phyloP scores from a whole-genome alignment of 92 coral and sea anemone genomes.

The Epizoanthus rinbou region DNA sequence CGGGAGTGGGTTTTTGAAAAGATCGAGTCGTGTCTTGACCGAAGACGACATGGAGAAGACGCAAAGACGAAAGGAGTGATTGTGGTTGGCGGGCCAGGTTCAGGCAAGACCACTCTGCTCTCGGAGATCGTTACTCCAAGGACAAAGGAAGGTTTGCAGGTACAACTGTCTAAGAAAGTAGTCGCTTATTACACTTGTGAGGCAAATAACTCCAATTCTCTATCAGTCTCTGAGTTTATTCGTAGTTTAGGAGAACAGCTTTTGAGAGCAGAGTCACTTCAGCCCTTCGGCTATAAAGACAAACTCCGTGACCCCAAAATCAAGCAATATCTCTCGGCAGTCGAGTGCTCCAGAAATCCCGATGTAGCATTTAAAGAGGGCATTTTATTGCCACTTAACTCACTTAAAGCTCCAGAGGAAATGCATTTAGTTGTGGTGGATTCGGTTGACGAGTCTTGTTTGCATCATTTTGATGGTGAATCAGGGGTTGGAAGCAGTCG shows the following conservation, averaged over 20 bases:
- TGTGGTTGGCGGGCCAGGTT: constrained; percentile 93
- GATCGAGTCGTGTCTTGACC: constrained; percentile 78
- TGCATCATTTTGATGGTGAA: constrained; percentile 81
- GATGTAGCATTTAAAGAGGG: constrained; percentile 94
- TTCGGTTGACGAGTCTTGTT: constrained; percentile 91
- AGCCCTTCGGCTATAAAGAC: constrained; percentile 63
- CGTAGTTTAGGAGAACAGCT: constrained; percentile 92
- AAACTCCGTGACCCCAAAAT: constrained; percentile 76
- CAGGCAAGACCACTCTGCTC: constrained; percentile 91
- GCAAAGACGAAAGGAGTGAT: constrained; percentile 89
- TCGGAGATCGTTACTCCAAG: constrained; percentile 83
- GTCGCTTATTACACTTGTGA: constrained; percentile 89
- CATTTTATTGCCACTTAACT: constrained; percentile 86
- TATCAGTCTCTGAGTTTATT: constrained; percentile 85
- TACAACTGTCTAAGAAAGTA: constrained; percentile 76
- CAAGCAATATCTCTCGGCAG: constrained; percentile 76
- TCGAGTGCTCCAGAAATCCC: constrained; percentile 81
- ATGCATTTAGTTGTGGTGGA: constrained; percentile 79
- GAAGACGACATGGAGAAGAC: constrained; percentile 77
- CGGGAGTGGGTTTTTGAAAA: constrained; percentile 99
- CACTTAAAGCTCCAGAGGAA: constrained; percentile 80
- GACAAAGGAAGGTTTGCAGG: constrained; percentile 66
- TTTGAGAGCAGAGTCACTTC: constrained; percentile 71
- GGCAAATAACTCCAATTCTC: constrained; percentile 79
- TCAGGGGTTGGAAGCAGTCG: constrained; percentile 68